Base-by-base conservation (phyloP, 2,113 vertebrate genomes). In the Corydoras sp. region DNA sequence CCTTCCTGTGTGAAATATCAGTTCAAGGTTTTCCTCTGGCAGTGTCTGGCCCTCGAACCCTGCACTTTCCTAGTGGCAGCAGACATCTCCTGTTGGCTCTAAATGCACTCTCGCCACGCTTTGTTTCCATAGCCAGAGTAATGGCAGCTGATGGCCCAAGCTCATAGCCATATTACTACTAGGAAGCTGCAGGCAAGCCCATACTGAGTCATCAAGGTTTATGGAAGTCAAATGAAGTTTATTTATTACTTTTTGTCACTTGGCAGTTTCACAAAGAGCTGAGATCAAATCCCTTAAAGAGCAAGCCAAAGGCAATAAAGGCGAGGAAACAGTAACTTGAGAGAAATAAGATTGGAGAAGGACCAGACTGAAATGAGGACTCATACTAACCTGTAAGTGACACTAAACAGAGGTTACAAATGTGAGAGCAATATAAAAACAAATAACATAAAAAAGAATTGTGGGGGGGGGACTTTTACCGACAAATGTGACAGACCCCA, bases 1-100 rank as follows among this genome's bases (percentile, higher is more conserved):
- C 85, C 86, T 87, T 90, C 87, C 86, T 85, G 84, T 75, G 79
- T 81, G 79, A 77, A 65, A 79, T 80, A 78, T 86, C 81, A 82
- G 56, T 18, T 62, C 72, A 73, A 80, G 82, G 78, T 79, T 86
- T 83, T 86, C 82, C 83, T 84, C 77, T 72, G 73, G 65, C 51
- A 54, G 65, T 68, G 68, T 62, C 68, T 73, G 69, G 65, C 60
- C 68, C 63, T 43, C 30, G 30, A 71, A 76, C 74, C 56, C 72
- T 70, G 58, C 43, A 56, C 70, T 65, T 71, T 64, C 73, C 76
- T 59, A 78, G 58, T 55, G 55, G 79, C 65, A 77, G 68, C n/a
- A 78, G 77, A 81, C 79, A 79, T 71, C 83, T 78, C 82, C 71
- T 72, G 74, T 81, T 87, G 80, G 83, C 81, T 74, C 10, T 18